Conservation (phyloP, 2,797 vertebrate species). For the Oreortyx pictus region DNA sequence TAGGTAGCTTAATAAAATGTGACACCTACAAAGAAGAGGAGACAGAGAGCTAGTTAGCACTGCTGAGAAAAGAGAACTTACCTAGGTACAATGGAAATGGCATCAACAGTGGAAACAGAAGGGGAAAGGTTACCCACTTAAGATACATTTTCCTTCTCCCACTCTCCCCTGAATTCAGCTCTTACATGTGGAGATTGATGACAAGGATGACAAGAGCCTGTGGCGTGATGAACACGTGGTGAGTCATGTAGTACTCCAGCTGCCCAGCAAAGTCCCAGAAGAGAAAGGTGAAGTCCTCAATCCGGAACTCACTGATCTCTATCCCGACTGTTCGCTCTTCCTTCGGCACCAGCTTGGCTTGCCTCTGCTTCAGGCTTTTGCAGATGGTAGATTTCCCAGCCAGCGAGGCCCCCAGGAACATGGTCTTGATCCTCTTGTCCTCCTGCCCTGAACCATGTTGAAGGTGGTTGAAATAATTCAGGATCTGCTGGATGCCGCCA, state of each 20-base stretch:
- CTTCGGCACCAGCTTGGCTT: slow-evolving; percentile 57
- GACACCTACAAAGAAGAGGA: neutral
- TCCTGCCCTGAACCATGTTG: slow-evolving; percentile 31
- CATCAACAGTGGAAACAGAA: neutral
- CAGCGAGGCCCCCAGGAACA: slow-evolving; percentile 83
- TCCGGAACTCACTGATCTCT: slow-evolving; percentile 79
- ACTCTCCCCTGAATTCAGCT: neutral
- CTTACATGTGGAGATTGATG: slow-evolving; percentile 79
- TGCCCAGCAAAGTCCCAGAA: slow-evolving; percentile 87
- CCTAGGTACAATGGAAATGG: neutral
- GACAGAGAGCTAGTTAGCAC: neutral
- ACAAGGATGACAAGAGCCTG: slow-evolving; percentile 81
- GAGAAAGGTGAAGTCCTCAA: slow-evolving; percentile 76
- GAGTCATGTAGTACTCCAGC: slow-evolving; percentile 84
- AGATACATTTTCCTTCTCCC: neutral
- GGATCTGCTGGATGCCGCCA: slow-evolving; percentile 79
- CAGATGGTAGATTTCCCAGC: slow-evolving; percentile 84
- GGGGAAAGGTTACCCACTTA: neutral
- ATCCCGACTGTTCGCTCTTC: slow-evolving; percentile 80
- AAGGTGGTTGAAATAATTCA: slow-evolving; percentile 79
- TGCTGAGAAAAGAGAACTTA: neutral
- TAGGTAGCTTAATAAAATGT: neutral
- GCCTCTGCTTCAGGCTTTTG: slow-evolving; percentile 74
- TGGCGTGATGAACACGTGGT: slow-evolving; percentile 84
- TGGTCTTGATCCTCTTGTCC: slow-evolving; percentile 80